phyloP scores from a whole-genome alignment of 1,140 invertebrate genomes.

The Drosophila orosa region DNA sequence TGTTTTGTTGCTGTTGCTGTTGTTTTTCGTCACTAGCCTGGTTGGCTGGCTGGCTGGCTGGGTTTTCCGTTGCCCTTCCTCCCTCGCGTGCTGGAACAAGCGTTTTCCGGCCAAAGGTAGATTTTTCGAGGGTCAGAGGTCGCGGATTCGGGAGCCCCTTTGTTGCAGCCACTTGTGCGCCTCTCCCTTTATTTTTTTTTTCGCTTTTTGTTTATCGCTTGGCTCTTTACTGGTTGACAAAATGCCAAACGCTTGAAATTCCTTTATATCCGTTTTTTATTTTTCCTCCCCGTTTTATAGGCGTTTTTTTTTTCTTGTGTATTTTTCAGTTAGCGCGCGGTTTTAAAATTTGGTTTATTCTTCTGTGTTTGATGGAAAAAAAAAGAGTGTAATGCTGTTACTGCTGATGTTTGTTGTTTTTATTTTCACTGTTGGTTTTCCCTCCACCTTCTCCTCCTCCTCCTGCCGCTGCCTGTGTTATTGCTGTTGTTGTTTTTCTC shows the following conservation, averaged over 20 bases:
- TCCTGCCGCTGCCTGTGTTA: background rate
- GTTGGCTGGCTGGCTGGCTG: slow-evolving; percentile 26
- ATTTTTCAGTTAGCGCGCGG: slow-evolving; percentile 54
- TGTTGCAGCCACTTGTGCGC: slow-evolving; percentile 73
- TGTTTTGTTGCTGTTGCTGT: slow-evolving; percentile 55
- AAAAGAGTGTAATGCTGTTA: slow-evolving; percentile 32
- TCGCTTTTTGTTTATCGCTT: slow-evolving; percentile 57
- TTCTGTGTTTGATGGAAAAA: slow-evolving; percentile 28
- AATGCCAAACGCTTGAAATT: slow-evolving; percentile 71
- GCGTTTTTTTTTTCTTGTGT: slow-evolving; percentile 23
- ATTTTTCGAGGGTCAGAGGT: slow-evolving; percentile 56
- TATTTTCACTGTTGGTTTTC: slow-evolving; percentile 20
- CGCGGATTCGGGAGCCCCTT: slow-evolving; percentile 33
- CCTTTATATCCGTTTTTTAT: slow-evolving; percentile 38
- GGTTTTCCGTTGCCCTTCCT: slow-evolving; percentile 21
- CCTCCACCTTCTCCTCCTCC: background rate
- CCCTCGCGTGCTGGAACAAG: slow-evolving; percentile 66
- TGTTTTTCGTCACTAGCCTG: slow-evolving; percentile 48
- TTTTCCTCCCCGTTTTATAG: slow-evolving; percentile 38
- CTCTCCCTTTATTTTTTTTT: slow-evolving; percentile 30
- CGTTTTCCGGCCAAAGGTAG: slow-evolving; percentile 72
- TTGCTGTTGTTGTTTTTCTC: slow-evolving; percentile 24
- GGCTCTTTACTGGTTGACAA: slow-evolving; percentile 76
- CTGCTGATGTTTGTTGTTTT: slow-evolving; percentile 33
- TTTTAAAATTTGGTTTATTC: slow-evolving; percentile 50